Conservation (phyloP, 30 jellyfish, hydroid and myxozoan species). For the Aurelia sp. region DNA sequence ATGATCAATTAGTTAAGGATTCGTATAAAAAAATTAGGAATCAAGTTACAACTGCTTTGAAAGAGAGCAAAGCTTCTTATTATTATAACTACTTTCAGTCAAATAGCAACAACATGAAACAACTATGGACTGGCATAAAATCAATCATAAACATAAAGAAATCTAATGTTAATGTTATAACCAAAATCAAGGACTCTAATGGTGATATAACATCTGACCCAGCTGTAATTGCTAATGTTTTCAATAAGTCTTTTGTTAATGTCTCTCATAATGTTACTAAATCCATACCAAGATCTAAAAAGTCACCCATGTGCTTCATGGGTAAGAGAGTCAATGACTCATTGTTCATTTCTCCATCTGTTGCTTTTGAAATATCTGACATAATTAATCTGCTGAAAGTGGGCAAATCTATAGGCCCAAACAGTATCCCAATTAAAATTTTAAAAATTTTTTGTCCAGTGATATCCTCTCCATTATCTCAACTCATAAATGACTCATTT, state of each 20-base stretch:
- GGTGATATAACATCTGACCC: constrained; percentile 15
- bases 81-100: neutral
- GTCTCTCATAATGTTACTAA: constrained; percentile 38
- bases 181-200: neutral
- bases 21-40: constrained; percentile 19
- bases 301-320: constrained; percentile 5
- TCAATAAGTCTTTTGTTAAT: constrained; percentile 31
- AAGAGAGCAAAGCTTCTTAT: constrained; percentile 41
- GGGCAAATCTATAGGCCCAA: too few species aligned
- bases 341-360: constrained; percentile 39
- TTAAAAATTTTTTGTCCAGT: neutral
- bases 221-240: constrained; percentile 63
- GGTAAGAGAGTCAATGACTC: constrained; percentile 17
- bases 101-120: constrained; percentile 1
- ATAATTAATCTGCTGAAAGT: constrained; percentile 22
- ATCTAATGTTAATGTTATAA: too few species aligned
- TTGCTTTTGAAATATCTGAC: constrained; percentile 40
- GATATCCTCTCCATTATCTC: constrained; percentile 41
- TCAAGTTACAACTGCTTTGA: constrained; percentile 22
- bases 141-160: too few species aligned
- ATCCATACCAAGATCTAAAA: constrained; percentile 4
- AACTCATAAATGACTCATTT: constrained; percentile 34
- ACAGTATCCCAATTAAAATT: neutral
- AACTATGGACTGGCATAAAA: too few species aligned
- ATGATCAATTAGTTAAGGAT: too few species aligned